Conservation (phyloP, 2,113 vertebrate genomes). For the Oceanodroma tethys region DNA sequence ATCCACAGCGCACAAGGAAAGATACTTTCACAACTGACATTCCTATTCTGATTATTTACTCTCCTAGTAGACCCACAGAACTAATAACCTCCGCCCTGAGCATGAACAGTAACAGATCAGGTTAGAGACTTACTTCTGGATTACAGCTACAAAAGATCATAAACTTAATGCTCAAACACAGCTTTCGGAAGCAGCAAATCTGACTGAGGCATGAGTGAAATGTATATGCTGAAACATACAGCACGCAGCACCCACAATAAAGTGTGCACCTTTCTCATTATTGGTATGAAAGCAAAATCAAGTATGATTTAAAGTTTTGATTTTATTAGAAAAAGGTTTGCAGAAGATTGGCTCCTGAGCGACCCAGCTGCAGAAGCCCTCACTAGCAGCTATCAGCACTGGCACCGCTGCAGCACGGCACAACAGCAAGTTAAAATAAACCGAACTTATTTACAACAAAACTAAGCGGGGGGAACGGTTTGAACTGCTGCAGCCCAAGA, state of each 20-base stretch:
- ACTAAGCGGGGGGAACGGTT: neutral
- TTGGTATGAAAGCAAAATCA: neutral
- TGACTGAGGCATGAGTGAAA: accelerated
- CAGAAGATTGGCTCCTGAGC: neutral
- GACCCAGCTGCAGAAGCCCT: accelerated
- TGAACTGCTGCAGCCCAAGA: neutral
- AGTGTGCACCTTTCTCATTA: accelerated
- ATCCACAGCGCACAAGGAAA: neutral
- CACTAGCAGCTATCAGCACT: accelerated
- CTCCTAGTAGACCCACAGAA: neutral
- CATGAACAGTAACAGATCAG: neutral
- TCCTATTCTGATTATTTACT: neutral
- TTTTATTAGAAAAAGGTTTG: neutral
- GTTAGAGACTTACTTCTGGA: neutral
- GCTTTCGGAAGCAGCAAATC: neutral
- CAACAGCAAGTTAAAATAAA: neutral
- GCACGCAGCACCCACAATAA: accelerated
- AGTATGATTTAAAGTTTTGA: neutral
- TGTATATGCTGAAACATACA: accelerated
- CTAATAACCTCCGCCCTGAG: neutral
- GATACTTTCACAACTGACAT: neutral
- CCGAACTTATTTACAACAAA: neutral
- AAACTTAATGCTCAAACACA: accelerated
- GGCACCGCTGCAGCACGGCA: accelerated
- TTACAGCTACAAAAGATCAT: neutral